Conservation (phyloP, 2,797 vertebrate genomes). For the Sardinella longiceps region DNA sequence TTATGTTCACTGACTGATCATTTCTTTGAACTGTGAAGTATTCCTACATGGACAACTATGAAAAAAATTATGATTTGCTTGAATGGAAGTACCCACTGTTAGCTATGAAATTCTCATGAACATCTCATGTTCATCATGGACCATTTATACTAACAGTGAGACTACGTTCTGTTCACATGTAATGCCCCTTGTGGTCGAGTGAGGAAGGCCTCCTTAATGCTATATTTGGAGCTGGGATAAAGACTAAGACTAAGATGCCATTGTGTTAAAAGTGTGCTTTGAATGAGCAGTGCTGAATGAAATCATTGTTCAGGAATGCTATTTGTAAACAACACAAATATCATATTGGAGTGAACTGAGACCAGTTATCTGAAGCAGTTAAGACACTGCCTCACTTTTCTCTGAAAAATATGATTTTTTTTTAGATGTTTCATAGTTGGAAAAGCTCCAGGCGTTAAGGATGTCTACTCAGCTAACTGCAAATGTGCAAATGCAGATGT, state of each 20-base stretch:
- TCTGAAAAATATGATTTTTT: not conserved
- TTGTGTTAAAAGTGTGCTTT: not conserved
- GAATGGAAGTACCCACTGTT: conserved; percentile 54
- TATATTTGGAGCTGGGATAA: conserved; percentile 37
- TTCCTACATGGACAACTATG: not conserved
- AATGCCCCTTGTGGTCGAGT: conserved; percentile 27
- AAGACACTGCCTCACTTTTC: not conserved
- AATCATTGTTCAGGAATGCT: conserved; percentile 10
- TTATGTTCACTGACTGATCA: not conserved
- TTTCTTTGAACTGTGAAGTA: not conserved
- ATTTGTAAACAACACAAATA: conserved; percentile 27
- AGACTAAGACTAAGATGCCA: not conserved
- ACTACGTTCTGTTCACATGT: conserved; percentile 46
- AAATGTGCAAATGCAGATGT: conserved; percentile 13
- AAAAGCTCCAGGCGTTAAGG: conserved; percentile 38
- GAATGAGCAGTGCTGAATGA: conserved; percentile 33
- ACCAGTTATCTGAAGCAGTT: not conserved
- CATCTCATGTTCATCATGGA: conserved; percentile 34
- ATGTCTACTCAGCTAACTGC: conserved; percentile 25
- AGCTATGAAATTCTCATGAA: conserved; percentile 49
- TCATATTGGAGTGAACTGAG: not conserved
- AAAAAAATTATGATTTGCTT: conserved; percentile 38
- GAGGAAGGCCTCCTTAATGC: conserved; percentile 40
- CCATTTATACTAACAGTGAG: conserved; percentile 54
- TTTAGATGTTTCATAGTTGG: not conserved